phyloP scores from a whole-genome alignment of 2,113 vertebrate species.

The Crypturellus undulatus region DNA sequence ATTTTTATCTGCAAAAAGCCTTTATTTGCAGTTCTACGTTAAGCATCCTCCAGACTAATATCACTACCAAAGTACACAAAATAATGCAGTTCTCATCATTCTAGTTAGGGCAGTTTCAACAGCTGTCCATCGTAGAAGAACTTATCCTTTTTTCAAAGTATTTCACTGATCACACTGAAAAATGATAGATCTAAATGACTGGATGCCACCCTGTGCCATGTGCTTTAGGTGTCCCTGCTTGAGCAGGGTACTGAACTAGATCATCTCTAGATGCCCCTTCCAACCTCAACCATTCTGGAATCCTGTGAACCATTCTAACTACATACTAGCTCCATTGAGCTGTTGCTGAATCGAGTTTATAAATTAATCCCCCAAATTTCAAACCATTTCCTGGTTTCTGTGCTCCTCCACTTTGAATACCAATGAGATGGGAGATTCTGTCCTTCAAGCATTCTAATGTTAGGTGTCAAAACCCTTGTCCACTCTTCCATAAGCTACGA shows the following conservation, averaged over 20 bases:
- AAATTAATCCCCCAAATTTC: not conserved
- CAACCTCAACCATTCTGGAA: too few relatives aligned
- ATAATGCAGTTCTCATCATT: not conserved
- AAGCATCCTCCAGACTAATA: accelerated
- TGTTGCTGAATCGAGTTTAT: not conserved
- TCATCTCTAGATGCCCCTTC: too few relatives aligned
- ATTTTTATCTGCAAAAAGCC: not conserved
- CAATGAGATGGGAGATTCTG: not conserved
- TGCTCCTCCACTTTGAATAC: not conserved
- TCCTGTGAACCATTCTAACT: not conserved
- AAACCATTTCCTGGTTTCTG: accelerated
- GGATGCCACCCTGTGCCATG: too few relatives aligned
- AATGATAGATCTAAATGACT: too few relatives aligned
- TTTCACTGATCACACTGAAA: too few relatives aligned
- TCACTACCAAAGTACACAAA: not conserved
- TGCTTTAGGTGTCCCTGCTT: too few relatives aligned
- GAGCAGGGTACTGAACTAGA: too few relatives aligned
- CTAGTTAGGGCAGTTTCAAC: not conserved
- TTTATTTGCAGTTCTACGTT: not conserved
- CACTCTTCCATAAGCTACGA: not conserved
- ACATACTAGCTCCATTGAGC: accelerated
- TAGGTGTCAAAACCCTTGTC: not conserved
- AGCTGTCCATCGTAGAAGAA: accelerated
- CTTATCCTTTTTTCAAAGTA: not conserved
- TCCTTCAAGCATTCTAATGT: not conserved